These are phyloP conservation scores for Steinernema scapterisci DNA, from an alignment of 2,888 invertebrate species.

Conservation along the genomic window DNA sequence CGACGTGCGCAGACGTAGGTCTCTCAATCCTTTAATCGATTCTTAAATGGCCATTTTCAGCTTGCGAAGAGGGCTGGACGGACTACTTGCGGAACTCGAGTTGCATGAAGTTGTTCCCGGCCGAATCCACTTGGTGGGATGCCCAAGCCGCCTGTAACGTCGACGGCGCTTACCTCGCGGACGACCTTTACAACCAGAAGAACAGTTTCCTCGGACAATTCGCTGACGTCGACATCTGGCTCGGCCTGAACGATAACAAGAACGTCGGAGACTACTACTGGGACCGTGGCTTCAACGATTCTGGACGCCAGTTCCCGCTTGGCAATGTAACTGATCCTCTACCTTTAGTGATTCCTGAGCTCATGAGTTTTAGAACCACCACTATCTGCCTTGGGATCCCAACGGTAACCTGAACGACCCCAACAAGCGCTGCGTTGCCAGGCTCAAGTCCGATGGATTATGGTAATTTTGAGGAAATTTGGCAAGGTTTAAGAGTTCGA, in stretches of 20 bases:
- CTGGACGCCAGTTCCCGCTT: constrained; percentile 46
- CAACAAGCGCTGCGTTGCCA: neutral
- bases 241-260: constrained; percentile 33
- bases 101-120: constrained; percentile 35
- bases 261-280: constrained; percentile 25
- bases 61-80: constrained; percentile 52
- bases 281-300: constrained; percentile 37
- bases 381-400: neutral
- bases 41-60: neutral
- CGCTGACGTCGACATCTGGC: constrained; percentile 32
- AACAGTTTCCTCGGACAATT: constrained; percentile 12
- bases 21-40: neutral
- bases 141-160: constrained; percentile 47
- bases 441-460: neutral
- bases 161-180: constrained; percentile 51
- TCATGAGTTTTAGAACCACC: neutral
- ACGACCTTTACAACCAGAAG: constrained; percentile 46
- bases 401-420: neutral
- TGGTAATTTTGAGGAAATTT: neutral
- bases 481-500: neutral
- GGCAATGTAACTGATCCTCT: constrained; percentile 3
- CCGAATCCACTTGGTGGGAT: constrained; percentile 36
- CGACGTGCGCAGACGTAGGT: constrained; percentile 42
- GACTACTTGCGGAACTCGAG: constrained; percentile 46
- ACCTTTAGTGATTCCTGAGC: neutral